Evolutionary conservation across 2,113 vertebrate species (phyloP).

Genomic region (Anhinga anhinga): DNA sequence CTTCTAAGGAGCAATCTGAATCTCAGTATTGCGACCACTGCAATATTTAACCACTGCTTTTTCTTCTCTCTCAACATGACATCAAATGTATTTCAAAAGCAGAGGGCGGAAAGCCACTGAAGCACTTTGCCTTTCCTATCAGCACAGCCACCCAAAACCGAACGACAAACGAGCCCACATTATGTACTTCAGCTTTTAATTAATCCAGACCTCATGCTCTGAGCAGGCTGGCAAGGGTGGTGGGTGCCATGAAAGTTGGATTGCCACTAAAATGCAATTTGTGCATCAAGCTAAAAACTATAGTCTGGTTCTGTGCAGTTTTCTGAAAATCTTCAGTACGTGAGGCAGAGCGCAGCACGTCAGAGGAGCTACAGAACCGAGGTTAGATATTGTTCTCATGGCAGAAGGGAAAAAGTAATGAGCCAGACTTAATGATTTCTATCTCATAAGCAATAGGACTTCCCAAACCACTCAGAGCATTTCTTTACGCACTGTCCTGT

Average conservation of each 20-base stretch:
- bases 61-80: background rate
- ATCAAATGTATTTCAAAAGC: background rate
- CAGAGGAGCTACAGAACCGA: rapidly evolving
- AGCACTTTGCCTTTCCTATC: background rate
- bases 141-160: background rate
- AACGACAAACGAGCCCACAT: rapidly evolving
- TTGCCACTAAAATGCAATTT: background rate
- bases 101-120: background rate
- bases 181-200: background rate
- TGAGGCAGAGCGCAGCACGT: background rate
- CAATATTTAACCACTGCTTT: background rate
- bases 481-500: background rate
- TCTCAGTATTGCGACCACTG: background rate
- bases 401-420: background rate
- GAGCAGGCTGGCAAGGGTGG: background rate
- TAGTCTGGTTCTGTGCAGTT: background rate
- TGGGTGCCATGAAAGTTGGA: background rate
- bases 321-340: background rate
- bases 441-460: background rate
- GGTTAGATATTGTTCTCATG: background rate
- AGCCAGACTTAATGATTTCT: background rate
- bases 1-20: background rate
- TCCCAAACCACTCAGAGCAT: background rate
- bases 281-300: background rate
- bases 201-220: background rate